Evolutionary conservation across 2,113 vertebrate species (phyloP).

Genomic region (Motacilla alba): DNA sequence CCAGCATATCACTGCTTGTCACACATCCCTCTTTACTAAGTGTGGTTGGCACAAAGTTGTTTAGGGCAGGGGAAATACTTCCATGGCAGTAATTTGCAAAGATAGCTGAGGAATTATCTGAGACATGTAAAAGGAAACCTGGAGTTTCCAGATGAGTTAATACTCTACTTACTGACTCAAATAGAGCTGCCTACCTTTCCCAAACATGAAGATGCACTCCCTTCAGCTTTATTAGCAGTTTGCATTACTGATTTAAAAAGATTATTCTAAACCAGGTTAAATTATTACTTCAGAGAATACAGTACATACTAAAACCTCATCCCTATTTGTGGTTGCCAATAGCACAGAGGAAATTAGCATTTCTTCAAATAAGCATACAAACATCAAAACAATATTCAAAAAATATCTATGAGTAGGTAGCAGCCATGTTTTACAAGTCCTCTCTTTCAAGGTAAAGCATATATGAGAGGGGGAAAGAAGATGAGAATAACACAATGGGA

Average conservation of each 20-base stretch:
- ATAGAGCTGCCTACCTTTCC: neutral
- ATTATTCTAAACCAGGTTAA: neutral
- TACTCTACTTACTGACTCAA: neutral
- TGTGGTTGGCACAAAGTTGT: neutral
- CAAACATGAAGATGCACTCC: neutral
- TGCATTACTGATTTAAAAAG: neutral
- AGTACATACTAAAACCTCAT: neutral
- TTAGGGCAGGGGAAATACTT: neutral
- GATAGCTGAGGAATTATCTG: neutral
- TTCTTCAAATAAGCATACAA: neutral
- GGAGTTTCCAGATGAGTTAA: neutral
- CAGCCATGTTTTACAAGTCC: neutral
- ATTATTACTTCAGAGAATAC: neutral
- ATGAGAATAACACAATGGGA: neutral
- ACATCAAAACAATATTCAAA: neutral
- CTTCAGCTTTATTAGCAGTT: neutral
- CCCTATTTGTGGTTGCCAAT: neutral
- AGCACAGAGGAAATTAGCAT: neutral
- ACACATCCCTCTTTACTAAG: neutral
- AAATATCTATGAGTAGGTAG: neutral
- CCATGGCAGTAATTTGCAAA: neutral
- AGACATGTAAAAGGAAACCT: neutral
- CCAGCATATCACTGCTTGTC: constrained; percentile 3
- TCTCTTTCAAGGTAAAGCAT: neutral
- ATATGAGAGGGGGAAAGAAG: neutral